Conservation (phyloP, 1,140 invertebrate genomes). For the Melitaea cinxia region DNA sequence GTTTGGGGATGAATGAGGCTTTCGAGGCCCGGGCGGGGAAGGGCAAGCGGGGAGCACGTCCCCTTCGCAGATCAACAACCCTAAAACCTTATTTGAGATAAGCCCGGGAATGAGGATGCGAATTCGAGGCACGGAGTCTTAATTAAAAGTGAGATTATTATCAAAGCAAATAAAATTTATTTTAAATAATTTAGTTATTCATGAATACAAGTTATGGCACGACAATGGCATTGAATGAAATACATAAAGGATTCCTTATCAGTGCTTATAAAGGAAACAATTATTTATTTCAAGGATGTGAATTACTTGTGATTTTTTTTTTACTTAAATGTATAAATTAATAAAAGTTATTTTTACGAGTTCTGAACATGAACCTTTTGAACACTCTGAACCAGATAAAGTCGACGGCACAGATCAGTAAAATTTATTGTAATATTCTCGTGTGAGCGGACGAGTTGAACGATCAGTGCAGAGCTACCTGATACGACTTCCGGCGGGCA, state of each 20-base stretch:
- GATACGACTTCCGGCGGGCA: constrained; percentile 60
- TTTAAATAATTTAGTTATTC: neutral
- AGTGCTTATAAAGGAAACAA: neutral
- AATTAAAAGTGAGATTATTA: constrained; percentile 25
- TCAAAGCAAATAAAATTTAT: neutral
- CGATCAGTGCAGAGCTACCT: constrained; percentile 42
- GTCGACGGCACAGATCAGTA: neutral
- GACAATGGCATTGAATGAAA: neutral
- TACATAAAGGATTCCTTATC: no score
- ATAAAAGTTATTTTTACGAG: neutral
- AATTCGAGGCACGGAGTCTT: constrained; percentile 29
- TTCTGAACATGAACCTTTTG: neutral
- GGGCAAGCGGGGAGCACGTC: constrained; percentile 21
- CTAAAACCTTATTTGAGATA: constrained; percentile 73
- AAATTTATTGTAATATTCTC: constrained; percentile 15
- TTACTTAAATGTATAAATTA: no score
- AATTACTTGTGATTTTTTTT: no score
- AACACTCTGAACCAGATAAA: neutral
- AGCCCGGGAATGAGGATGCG: constrained; percentile 47
- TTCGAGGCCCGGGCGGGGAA: constrained; percentile 52
- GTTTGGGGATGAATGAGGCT: constrained; percentile 62
- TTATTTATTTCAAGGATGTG: no score
- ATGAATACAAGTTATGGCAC: neutral
- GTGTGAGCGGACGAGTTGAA: constrained; percentile 15
- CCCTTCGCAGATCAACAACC: constrained; percentile 65